Conservation (phyloP, 2,113 vertebrate genomes). For the Nothobranchius furzeri region DNA sequence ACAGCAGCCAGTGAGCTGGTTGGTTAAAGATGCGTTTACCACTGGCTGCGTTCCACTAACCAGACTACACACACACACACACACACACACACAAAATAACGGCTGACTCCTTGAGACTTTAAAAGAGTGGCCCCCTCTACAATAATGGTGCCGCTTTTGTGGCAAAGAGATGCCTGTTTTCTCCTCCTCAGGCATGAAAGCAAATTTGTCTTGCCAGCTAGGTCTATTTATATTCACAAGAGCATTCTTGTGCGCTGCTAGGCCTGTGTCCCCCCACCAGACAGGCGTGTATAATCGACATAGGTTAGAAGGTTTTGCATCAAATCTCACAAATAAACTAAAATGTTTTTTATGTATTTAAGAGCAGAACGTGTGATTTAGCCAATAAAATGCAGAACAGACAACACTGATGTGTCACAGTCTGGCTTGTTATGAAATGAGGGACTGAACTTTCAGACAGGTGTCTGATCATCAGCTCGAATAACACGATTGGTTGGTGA, state of each 20-base stretch:
- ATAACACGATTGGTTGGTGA: conserved; percentile 11
- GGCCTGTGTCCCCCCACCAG: conserved; percentile 55
- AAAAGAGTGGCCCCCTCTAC: conserved; percentile 47
- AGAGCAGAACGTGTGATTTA: neutral
- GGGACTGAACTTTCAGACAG: conserved; percentile 1
- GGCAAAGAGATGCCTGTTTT: conserved; percentile 73
- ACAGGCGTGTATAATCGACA: conserved; percentile 33
- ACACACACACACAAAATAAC: conserved; percentile 35
- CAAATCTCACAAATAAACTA: conserved; percentile 19
- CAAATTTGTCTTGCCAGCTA: conserved; percentile 68
- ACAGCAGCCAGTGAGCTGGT: conserved; percentile 24
- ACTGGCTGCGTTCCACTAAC: conserved; percentile 20
- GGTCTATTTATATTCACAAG: conserved; percentile 76
- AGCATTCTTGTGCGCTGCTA: conserved; percentile 71
- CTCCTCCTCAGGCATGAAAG: conserved; percentile 70
- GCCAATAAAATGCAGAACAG: conserved; percentile 2
- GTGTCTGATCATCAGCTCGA: neutral
- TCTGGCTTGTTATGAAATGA: conserved; percentile 28
- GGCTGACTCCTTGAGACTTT: conserved; percentile 43
- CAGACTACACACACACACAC: conserved; percentile 20
- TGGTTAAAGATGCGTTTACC: conserved; percentile 24
- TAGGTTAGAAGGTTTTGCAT: conserved; percentile 37
- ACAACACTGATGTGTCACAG: conserved; percentile 1
- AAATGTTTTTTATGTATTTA: neutral
- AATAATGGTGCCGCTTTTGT: conserved; percentile 63